A percentile compares a stretch with the other conserved stretches of the same genome.
phyloP scores from a whole-genome alignment of 2,888 invertebrate genomes.

The Choreutis nemorana region DNA sequence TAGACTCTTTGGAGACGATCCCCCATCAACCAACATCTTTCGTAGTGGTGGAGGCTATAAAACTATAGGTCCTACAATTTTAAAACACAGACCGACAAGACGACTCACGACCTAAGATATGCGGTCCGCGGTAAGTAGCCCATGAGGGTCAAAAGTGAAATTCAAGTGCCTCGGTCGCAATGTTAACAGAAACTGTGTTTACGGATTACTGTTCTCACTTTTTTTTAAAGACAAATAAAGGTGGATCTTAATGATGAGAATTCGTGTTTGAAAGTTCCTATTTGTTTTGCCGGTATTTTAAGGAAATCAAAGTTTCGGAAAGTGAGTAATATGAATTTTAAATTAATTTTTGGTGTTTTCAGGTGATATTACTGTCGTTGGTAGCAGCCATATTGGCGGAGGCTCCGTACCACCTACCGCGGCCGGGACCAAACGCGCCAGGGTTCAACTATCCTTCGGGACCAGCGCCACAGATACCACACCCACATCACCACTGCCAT shows the following conservation, averaged over 20 bases:
- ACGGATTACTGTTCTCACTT: too few relatives aligned
- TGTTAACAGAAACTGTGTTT: too few relatives aligned
- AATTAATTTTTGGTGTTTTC: constrained; percentile 17
- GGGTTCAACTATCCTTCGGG: constrained; percentile 28
- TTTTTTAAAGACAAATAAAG: too few relatives aligned
- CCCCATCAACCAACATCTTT: background rate
- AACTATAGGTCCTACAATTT: constrained; percentile 21
- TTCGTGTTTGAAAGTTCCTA: too few relatives aligned
- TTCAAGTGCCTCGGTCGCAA: too few relatives aligned
- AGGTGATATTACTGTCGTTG: constrained; percentile 42
- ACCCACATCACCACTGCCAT: constrained; percentile 10
- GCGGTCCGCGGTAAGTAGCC: constrained; percentile 52
- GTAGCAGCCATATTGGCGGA: constrained; percentile 38
- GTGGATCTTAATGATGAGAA: too few relatives aligned
- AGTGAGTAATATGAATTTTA: constrained; percentile 11
- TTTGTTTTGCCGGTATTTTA: too few relatives aligned
- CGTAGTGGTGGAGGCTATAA: constrained; percentile 51
- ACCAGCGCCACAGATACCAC: constrained; percentile 18
- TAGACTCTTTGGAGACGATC: too few relatives aligned
- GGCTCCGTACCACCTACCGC: constrained; percentile 48
- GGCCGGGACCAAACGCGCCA: constrained; percentile 32
- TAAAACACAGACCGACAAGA: constrained; percentile 38
- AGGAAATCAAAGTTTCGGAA: too few relatives aligned
- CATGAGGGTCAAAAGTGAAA: constrained; percentile 31
- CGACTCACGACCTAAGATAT: constrained; percentile 32